Conservation (phyloP, 2,797 vertebrate genomes). For the Mormyrus proboscirostris region DNA sequence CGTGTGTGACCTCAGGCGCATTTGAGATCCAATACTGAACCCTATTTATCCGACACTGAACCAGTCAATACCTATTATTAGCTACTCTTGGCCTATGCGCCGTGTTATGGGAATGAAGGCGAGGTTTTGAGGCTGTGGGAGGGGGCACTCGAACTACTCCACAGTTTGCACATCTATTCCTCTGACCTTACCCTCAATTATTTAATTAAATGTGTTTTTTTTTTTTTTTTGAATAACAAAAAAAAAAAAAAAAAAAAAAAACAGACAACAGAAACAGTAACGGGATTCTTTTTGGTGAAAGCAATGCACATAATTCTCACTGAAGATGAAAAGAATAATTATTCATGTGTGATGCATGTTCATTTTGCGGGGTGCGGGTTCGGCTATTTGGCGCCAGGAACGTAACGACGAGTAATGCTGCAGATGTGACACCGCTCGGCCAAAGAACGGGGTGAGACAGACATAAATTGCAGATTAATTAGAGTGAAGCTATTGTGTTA, state of each 20-base stretch:
- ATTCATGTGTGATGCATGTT: conserved; percentile 12
- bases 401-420: not conserved
- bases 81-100: conserved; percentile 27
- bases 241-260: not conserved
- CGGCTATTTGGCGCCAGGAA: not conserved
- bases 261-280: not conserved
- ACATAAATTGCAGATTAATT: conserved; percentile 2
- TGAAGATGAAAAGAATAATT: not conserved
- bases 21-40: conserved; percentile 45
- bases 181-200: not conserved
- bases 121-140: conserved; percentile 18
- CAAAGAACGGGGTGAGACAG: not conserved
- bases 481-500: not conserved
- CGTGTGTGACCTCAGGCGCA: conserved; percentile 45
- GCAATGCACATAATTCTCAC: not conserved
- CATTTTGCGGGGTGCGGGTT: not conserved
- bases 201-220: not conserved
- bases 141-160: not conserved
- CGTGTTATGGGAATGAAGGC: conserved; percentile 24
- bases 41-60: conserved; percentile 51
- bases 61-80: conserved; percentile 58
- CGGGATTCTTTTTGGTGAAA: not conserved
- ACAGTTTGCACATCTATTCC: not conserved
- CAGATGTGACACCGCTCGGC: not conserved
- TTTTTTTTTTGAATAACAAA: not conserved